Conservation (phyloP, 2,797 vertebrate species). For the Clarias laeviceps region DNA sequence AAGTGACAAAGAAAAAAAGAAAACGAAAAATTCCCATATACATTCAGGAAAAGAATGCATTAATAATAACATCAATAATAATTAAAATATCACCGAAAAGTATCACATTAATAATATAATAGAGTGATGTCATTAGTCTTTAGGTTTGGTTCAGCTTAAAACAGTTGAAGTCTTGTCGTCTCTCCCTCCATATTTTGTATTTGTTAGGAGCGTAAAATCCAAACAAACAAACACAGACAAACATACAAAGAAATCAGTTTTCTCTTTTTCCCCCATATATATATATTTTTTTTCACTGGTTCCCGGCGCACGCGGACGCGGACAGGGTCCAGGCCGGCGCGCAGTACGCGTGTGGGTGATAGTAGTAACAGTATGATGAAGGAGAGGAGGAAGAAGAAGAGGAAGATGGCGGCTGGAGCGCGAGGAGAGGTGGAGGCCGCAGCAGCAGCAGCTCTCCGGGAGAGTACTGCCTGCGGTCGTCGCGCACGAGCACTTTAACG, state of each 20-base stretch:
- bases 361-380: conserved; percentile 72
- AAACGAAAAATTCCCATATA: conserved; percentile 48
- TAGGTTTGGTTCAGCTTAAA: conserved; percentile 32
- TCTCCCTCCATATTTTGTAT: conserved; percentile 17
- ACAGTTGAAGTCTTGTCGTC: conserved; percentile 34
- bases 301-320: conserved; percentile 84
- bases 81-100: conserved; percentile 50
- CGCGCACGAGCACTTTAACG: conserved; percentile 94
- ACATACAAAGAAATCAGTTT: not conserved
- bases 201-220: conserved; percentile 3
- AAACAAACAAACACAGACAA: conserved; percentile 22
- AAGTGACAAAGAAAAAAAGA: not conserved
- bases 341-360: conserved; percentile 95
- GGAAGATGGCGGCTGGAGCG: conserved; percentile 76
- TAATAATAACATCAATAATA: conserved; percentile 17
- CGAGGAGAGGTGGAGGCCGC: conserved; percentile 76
- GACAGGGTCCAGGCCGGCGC: conserved; percentile 95
- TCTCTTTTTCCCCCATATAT: too few species aligned
- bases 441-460: conserved; percentile 90
- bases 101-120: conserved; percentile 44
- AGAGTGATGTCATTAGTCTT: conserved; percentile 43
- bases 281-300: conserved; percentile 67
- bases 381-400: conserved; percentile 11
- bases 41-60: conserved; percentile 49
- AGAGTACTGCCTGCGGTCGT: conserved; percentile 97